Evolutionary conservation across 1,140 invertebrate genomes (phyloP), one percentile per base, ranked within the genome.

Genomic region (Drosophila watanabei): DNA sequence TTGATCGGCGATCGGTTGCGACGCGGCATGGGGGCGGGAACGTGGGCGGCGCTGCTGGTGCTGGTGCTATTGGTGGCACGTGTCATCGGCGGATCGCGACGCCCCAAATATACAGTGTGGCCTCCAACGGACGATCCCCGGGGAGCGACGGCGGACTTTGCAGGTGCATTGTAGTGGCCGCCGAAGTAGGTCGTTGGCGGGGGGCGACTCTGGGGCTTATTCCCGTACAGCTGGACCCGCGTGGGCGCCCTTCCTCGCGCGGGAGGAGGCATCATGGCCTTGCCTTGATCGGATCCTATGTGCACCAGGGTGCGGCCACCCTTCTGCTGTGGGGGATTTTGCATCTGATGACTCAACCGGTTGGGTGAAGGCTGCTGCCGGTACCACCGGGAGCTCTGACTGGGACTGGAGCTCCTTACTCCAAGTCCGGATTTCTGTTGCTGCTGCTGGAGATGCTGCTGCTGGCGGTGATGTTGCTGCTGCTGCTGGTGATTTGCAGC

Each of bases 1-100:
- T 92, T 92, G 73, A 92, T 92, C 46, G 92, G 92, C 57, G 91
- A 92, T 51, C 91, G 91, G 62, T 92, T 92, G 72, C 92, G 91
- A 16, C 91, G 87, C 58, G 61, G 66, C 33, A 73, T 49, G 65
- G 71, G 63, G 66, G 71, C 69, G 78, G 65, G 60, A 11, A 69
- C 28, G 68, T 71, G 68, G 68, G 49, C 79, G 49, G 49, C 33
- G 33, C 33, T 16, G 48, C 49, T 28, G 64, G 7, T 56, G 58
- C 28, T 66, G 61, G 8, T 46, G 20, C 16, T 35, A 13, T 45
- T 32, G 71, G 57, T 32, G 61, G 35, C 63, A 79, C 75, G 75
- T 78, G 75, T 58, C 54, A 70, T 33, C 35, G 61, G 46, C 28
- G 76, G 77, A 6, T 83, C 82, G 58, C 80, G 88, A 77, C 88